Evolutionary conservation across 2,797 vertebrate species (phyloP), one percentile per base, ranked within the genome.

Genomic region (Sebastes iracundus): DNA sequence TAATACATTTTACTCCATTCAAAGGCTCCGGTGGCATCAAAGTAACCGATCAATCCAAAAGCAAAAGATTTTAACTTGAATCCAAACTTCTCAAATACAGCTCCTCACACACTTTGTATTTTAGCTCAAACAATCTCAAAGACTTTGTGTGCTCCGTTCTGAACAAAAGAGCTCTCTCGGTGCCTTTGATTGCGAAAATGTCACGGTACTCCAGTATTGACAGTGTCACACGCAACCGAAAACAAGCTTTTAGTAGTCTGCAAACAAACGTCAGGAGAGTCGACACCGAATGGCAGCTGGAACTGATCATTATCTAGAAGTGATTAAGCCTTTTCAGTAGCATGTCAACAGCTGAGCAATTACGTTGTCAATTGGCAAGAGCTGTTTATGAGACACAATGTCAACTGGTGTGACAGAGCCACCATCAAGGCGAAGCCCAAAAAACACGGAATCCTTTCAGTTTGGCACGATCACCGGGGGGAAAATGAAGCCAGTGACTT

Each of bases 261-360:
- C 74, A 88, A 92, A 92, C 87, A 92, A 75, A 82, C 55, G 14
- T 80, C 79, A 79, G 64, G 68, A 81, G 77, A 72, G 88, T 89
- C 60, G 46, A 81, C 83, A 86, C n/a, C 56, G 84, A 85, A 91
- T 85, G 84, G 87, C 88, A 89, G 85, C 89, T 83, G 83, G 83
- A 90, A 81, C 83, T 68, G 89, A 93, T 95, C 86, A 82, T 89
- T 92, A 94, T 94, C 91, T 80, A 53, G 76, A 90, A 79, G 85
- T 93, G 90, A 93, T 93, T 91, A 93, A 89, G 81, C 75, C 80
- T 87, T 81, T 87, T 87, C 82, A 30, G 66, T 64, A 52, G 84
- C 80, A 67, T 86, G 89, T 93, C 89, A 88, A 80, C 85, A 76
- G 77, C 77, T 77, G 82, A 90, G 93, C 91, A 94, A 94, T 95